Base-by-base conservation (phyloP, 2,113 vertebrate genomes). In the Alexandromys fortis region DNA sequence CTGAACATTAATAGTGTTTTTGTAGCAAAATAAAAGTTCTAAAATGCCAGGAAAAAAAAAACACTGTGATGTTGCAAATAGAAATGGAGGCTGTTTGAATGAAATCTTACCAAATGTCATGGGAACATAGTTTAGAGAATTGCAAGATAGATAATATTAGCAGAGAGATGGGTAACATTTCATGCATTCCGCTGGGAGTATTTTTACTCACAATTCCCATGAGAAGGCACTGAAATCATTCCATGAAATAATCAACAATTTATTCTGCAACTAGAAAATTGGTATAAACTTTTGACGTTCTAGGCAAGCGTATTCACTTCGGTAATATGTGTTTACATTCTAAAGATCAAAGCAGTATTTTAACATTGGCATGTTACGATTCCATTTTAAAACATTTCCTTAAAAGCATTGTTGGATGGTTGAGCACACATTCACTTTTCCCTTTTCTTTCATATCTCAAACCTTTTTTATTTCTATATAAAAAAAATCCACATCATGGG, bases 171-270 rank as follows among this genome's bases (percentile, higher is more conserved):
- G 94, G 47, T 91, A 96, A 67, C 47, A 67, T 89, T 95, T 94
- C 70, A 86, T 89, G 76, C 86, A 92, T 92, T 95, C 78, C 38
- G 94, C 70, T 89, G 93, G 77, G 38, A 89, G 49, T 91, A 96
- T 92, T 96, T 98, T 95, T 68, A 94, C 61, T 94, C 94, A 68
- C 16, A 83, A 79, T 93, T 96, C 81, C 86, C 72, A 90, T 49
- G 77, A 90, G 52, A 95, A 75, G 45, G 5, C 58, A 91, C 68
- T 96, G n/a, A 89, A 95, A 82, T 9, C 11, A 68, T 75, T 83
- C 86, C 6, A 73, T 89, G 35, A 93, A 90, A 88, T 90, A 94
- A 96, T 70, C 87, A 95, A 86, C 79, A 88, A 95, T 97, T 94
- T 86, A 70, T 70, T 95, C 38, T n/a, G 28, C 55, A 45, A 73